Evolutionary conservation across 2,797 vertebrate genomes (phyloP), one percentile per base, ranked within the genome.

Genomic region (Myotis pilosus): DNA sequence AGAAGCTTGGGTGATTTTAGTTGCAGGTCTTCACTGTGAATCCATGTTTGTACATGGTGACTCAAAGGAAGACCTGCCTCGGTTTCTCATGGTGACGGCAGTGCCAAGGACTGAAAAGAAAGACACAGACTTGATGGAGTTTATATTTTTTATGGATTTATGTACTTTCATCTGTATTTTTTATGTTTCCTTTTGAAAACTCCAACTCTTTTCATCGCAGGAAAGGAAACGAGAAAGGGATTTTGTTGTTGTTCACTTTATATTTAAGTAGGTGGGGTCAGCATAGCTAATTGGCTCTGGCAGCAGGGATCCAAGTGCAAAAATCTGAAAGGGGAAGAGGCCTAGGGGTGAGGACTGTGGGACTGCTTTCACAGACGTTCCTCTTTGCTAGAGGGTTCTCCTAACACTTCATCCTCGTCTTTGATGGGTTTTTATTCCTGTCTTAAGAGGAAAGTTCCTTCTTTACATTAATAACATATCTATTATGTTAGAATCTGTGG

Each of bases 141-240:
- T 47, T n/a, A 23, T 44, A 17, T 16, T 51, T 75, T 71, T 57
- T 30, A 51, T 30, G 62, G 38, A 36, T 17, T 51, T 25, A 10
- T 92, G 87, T 83, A 25, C 5, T 44, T 60, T 38, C 8, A 33
- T 41, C 23, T 94, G 25, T 17, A 36, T 75, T 79, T 80, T 92
- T 44, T 51, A 15, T 85, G 6, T 72, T 82, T 94, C 30, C 30
- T 95, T 92, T 90, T 75, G 28, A 78, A 78, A 78, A 55, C n/a
- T 69, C 20, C 33, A 68, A 16, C 28, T 76, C 36, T 88, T 87
- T 81, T 25, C 20, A 23, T 74, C 33, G 10, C 25, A 76, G 36
- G 66, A 36, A 71, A 94, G 41, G 28, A 57, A 38, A 83, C 9
- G 64, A 38, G 71, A 49, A 80, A 80, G n/a, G 8, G 30, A 23